A percentile compares a stretch with the other conserved stretches of the same genome.
phyloP scores from a whole-genome alignment of 2,797 vertebrate species.

The Carcharodon carcharias region DNA sequence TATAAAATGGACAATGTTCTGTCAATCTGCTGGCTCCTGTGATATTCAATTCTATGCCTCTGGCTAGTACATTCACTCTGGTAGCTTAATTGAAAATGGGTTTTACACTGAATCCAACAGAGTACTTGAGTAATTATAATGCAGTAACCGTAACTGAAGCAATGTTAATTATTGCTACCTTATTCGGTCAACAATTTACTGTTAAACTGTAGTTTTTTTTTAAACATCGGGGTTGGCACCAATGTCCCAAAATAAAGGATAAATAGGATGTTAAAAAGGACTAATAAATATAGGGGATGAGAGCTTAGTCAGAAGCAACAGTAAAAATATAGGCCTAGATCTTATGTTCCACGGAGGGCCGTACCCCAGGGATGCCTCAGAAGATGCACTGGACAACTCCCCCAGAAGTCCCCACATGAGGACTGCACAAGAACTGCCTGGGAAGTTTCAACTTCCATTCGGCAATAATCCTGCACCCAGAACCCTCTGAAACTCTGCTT shows the following conservation, averaged over 20 bases:
- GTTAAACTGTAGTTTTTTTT: not conserved
- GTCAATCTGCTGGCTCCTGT: not conserved
- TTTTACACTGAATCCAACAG: not conserved
- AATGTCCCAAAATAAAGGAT: not conserved
- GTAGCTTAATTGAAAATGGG: not conserved
- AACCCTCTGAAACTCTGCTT: no score
- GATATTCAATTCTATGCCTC: not conserved
- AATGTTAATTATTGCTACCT: not conserved
- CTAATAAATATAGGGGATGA: not conserved
- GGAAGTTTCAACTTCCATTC: no score
- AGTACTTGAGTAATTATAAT: not conserved
- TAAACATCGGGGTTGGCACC: not conserved
- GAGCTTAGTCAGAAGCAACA: not conserved
- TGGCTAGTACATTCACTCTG: not conserved
- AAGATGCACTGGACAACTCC: no score
- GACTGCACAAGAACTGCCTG: no score
- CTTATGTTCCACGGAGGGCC: no score
- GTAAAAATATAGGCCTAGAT: not conserved
- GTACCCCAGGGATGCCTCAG: no score
- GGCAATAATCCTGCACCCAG: no score
- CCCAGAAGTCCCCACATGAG: no score
- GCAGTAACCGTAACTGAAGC: not conserved
- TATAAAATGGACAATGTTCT: not conserved
- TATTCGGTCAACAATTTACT: not conserved
- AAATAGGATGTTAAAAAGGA: not conserved